phyloP scores from a whole-genome alignment of 2,888 invertebrate species.

The Auanema sp. region DNA sequence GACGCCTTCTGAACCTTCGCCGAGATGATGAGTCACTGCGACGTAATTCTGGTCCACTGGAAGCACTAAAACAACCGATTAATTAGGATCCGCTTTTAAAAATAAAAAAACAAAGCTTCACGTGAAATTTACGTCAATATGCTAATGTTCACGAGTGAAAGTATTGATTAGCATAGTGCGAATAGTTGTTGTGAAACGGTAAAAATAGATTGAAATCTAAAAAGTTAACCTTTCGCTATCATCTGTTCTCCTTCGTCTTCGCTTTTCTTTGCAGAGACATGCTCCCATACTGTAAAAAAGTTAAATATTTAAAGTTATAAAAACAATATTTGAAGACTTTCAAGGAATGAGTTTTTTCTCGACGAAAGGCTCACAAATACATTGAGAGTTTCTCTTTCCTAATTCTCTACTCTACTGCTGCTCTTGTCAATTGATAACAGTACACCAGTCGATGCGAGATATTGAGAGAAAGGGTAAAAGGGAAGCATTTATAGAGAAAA shows the following conservation, averaged over 20 bases:
- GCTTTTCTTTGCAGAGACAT: slow-evolving; percentile 77
- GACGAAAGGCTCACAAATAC: too few relatives aligned
- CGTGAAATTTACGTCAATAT: background rate
- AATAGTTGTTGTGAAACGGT: background rate
- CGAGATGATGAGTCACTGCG: too few relatives aligned
- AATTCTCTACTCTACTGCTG: background rate
- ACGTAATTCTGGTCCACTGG: too few relatives aligned
- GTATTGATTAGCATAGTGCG: background rate
- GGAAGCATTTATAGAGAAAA: too few relatives aligned
- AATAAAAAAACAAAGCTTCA: too few relatives aligned
- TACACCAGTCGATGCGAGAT: too few relatives aligned
- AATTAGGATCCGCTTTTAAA: too few relatives aligned
- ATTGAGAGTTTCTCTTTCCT: background rate
- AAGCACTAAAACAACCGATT: too few relatives aligned
- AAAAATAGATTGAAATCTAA: background rate
- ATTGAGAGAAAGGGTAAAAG: too few relatives aligned
- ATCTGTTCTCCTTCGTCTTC: slow-evolving; percentile 9
- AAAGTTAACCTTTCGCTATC: slow-evolving; percentile 7
- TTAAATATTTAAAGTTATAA: background rate
- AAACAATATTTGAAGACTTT: background rate
- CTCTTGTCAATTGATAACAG: background rate
- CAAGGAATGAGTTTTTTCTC: background rate
- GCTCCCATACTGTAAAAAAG: slow-evolving; percentile 72
- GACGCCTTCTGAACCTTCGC: too few relatives aligned
- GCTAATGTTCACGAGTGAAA: background rate